phyloP scores from a whole-genome alignment of 53 echinoderm and acorn worm genomes.

The Stichopus horrens region DNA sequence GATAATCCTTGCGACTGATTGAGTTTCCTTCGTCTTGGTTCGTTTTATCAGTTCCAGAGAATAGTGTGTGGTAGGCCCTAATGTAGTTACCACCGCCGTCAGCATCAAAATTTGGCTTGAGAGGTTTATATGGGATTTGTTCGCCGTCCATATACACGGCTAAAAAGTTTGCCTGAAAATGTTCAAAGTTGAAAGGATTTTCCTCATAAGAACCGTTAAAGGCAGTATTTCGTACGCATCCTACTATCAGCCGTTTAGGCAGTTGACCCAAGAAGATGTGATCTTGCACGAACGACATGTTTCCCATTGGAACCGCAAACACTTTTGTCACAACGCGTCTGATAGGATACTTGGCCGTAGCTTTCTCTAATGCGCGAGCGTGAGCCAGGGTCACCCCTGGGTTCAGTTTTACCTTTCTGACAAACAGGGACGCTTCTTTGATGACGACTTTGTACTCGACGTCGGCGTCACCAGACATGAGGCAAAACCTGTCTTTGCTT shows the following conservation, averaged over 20 bases:
- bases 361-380: slow-evolving; percentile 66
- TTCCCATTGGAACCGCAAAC: slow-evolving; percentile 59
- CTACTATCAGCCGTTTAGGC: slow-evolving; percentile 61
- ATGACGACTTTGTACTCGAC: slow-evolving; percentile 65
- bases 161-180: slow-evolving; percentile 58
- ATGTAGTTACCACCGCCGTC: slow-evolving; percentile 2
- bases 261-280: too few relatives aligned
- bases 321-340: slow-evolving; percentile 50
- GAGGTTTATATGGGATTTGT: too few relatives aligned
- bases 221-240: slow-evolving; percentile 54
- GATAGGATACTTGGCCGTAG: slow-evolving; percentile 73
- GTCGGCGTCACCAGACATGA: slow-evolving; percentile 62
- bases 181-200: slow-evolving; percentile 74
- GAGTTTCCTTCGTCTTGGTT: too few relatives aligned
- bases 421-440: slow-evolving; percentile 62
- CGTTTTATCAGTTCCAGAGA: too few relatives aligned
- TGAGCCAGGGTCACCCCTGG: slow-evolving; percentile 63
- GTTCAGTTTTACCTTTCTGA: slow-evolving; percentile 71
- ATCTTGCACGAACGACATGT: slow-evolving; percentile 57
- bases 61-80: too few relatives aligned
- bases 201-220: slow-evolving; percentile 60
- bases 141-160: too few relatives aligned
- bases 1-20: slow-evolving; percentile 49
- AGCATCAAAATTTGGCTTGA: slow-evolving; percentile 51
- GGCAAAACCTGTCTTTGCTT: slow-evolving; percentile 64